Evolutionary conservation across 2,113 vertebrate species (phyloP).

Genomic region (Rhinopomastus cyanomelas): DNA sequence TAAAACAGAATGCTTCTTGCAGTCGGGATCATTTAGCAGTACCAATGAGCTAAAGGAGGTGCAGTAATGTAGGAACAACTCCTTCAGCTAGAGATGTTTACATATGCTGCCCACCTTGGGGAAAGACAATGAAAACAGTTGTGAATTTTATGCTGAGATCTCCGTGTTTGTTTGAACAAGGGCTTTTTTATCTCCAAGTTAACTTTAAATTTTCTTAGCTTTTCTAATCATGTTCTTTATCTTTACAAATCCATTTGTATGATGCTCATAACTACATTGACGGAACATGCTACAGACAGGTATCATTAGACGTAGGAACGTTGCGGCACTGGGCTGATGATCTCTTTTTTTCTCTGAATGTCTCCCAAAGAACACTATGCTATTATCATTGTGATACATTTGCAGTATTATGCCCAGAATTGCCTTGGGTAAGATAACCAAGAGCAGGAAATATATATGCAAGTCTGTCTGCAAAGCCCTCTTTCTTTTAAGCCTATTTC

Average conservation of each 20-base stretch:
- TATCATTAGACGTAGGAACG: neutral
- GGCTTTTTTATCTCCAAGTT: neutral
- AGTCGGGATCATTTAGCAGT: slow-evolving; percentile 23
- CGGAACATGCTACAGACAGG: neutral
- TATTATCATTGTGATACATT: neutral
- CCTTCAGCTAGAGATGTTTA: neutral
- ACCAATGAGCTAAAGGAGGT: neutral
- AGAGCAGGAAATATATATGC: neutral
- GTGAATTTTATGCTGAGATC: neutral
- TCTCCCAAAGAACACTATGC: neutral
- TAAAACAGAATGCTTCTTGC: slow-evolving; percentile 6
- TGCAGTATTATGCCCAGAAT: neutral
- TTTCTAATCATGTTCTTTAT: neutral
- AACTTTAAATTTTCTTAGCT: neutral
- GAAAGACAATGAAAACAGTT: neutral
- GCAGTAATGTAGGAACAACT: slow-evolving; percentile 5
- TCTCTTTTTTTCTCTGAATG: neutral
- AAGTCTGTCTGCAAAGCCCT: neutral
- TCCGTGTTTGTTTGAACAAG: neutral
- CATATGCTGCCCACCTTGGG: neutral
- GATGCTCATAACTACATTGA: neutral
- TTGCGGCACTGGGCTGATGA: neutral
- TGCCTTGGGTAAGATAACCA: neutral
- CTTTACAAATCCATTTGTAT: neutral
- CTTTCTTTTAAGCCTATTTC: slow-evolving; percentile 47